Conservation (phyloP, 2,797 vertebrate species). For the Bradypodion pumilum region DNA sequence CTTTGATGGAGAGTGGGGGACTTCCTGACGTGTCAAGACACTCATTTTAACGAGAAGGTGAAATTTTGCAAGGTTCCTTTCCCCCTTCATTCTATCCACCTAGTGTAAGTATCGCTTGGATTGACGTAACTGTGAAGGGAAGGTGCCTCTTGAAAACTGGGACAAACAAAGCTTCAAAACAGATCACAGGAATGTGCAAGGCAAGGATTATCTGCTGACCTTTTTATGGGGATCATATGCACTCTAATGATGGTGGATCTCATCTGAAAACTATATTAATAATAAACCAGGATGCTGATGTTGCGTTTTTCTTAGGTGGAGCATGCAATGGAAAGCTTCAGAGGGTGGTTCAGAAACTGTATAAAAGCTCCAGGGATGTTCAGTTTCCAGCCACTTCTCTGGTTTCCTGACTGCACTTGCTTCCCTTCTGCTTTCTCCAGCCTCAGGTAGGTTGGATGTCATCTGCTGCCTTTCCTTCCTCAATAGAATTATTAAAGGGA, state of each 20-base stretch:
- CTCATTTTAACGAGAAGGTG: too few relatives aligned
- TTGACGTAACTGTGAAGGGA: neutral
- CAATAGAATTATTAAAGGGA: too few relatives aligned
- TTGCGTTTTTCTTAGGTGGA: too few relatives aligned
- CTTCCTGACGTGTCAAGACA: too few relatives aligned
- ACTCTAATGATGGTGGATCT: neutral
- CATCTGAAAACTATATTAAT: neutral
- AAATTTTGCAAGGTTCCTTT: too few relatives aligned
- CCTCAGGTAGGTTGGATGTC: neutral
- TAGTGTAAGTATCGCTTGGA: too few relatives aligned
- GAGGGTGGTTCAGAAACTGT: neutral
- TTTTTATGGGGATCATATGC: neutral
- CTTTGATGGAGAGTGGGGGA: too few relatives aligned
- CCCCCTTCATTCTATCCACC: too few relatives aligned
- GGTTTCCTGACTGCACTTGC: too few relatives aligned
- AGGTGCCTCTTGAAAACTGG: neutral
- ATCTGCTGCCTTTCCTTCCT: neutral
- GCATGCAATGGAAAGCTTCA: neutral
- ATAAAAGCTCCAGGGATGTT: neutral
- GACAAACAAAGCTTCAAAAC: neutral
- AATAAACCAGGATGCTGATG: neutral
- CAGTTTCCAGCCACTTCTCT: neutral
- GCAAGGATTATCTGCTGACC: neutral
- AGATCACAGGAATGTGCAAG: neutral
- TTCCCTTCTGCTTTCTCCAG: neutral